A percentile compares a stretch with the other conserved stretches of the same genome.
Evolutionary conservation across 2,797 vertebrate genomes (phyloP).

Genomic region (Darevskia nairensis): DNA sequence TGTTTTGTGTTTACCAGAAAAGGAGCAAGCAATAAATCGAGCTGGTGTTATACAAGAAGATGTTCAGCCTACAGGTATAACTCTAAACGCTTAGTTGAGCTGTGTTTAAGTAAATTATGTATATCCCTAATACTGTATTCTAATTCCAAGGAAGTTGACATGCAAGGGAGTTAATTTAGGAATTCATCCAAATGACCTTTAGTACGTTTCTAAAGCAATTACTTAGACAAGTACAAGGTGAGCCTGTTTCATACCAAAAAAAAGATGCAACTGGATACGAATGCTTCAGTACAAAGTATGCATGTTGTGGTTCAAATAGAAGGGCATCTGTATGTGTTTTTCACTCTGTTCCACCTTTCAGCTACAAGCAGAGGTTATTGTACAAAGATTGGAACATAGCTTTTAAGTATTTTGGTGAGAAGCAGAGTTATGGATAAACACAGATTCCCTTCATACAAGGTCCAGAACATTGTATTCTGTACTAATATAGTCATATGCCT

Average conservation of each 20-base stretch:
- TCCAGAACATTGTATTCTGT: neutral
- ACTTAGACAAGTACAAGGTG: neutral
- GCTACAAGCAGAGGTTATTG: neutral
- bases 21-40: constrained; percentile 79
- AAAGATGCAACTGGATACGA: neutral
- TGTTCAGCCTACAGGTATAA: constrained; percentile 80
- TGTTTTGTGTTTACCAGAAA: constrained; percentile 74
- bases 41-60: constrained; percentile 80
- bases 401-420: neutral
- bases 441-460: neutral
- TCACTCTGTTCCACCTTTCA: neutral
- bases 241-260: neutral
- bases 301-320: neutral
- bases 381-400: neutral
- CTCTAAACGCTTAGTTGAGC: neutral
- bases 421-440: no score
- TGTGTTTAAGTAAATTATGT: neutral
- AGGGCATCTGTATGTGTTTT: neutral
- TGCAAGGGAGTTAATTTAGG: neutral
- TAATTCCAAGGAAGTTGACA: neutral
- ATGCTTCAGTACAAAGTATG: neutral
- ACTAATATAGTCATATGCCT: neutral
- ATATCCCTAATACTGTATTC: neutral
- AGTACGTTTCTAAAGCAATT: neutral
- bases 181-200: neutral